These are phyloP conservation scores for Syngnathus typhle DNA, from an alignment of 2,113 vertebrate species.

Conservation along the genomic window DNA sequence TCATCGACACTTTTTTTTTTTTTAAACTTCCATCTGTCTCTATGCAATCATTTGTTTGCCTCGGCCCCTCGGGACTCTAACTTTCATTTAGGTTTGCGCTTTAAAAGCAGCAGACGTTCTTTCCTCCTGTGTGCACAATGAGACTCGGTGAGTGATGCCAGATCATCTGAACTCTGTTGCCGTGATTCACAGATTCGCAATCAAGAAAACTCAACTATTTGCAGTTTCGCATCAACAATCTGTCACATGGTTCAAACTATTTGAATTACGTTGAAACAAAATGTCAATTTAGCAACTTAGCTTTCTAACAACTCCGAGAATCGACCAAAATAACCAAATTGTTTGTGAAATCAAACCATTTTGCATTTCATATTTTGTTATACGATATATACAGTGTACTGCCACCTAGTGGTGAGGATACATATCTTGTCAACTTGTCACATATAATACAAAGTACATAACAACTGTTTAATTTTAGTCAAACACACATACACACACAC, in stretches of 20 bases:
- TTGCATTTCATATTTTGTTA: too few species aligned
- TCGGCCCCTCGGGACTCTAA: constrained; percentile 39
- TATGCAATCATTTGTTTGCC: constrained; percentile 57
- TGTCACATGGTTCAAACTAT: too few species aligned
- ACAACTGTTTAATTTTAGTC: too few species aligned
- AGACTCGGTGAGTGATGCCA: background rate
- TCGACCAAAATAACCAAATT: too few species aligned
- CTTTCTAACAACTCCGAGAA: too few species aligned
- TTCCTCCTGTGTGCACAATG: background rate
- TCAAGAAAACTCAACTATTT: background rate
- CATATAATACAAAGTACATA: too few species aligned
- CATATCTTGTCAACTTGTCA: too few species aligned
- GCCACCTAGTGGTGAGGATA: too few species aligned
- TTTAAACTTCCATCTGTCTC: constrained; percentile 44
- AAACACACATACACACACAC: too few species aligned
- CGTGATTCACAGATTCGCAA: background rate
- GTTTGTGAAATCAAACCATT: too few species aligned
- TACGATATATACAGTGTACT: too few species aligned
- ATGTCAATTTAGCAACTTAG: background rate
- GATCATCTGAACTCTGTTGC: background rate
- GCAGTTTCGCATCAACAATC: too few species aligned
- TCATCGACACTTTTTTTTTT: constrained; percentile 20
- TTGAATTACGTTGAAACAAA: background rate
- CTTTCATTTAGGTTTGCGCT: constrained; percentile 45
- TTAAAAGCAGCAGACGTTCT: constrained; percentile 1